Base-by-base conservation (phyloP, 2,888 invertebrate species). In the Lasioglossum pauxillum region DNA sequence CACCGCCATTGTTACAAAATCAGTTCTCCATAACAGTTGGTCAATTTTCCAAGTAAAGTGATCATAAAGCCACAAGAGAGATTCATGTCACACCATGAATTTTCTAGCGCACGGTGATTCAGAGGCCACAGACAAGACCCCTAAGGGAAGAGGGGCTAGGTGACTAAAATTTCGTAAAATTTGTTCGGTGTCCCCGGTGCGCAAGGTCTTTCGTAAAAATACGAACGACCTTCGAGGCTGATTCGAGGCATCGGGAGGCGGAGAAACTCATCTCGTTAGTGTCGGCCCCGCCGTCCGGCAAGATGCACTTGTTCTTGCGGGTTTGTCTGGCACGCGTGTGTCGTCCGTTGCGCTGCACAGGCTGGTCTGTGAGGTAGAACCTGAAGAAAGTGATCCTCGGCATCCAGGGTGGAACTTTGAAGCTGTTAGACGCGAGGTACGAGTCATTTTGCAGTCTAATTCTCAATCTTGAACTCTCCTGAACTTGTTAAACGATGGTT, bases 221-320 rank as follows among this genome's bases (percentile, higher is more conserved):
- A 91, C 84, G 78, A 92, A 89, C 91, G 94, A 94, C 95, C 95
- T 95, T 95, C 95, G 91, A 79, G 91, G 82, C 89, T 78, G 91
- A 90, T 91, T 89, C 92, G 82, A 92, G 92, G 87, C 90, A 85
- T 90, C 83, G 89, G 83, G 88, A 88, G 91, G 86, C 79, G 80
- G 87, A 89, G 89, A 89, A 86, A 84, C 92, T 94, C 93, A 93
- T 94, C 94, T 92, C 89, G 91, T 92, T 94, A 94, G 94, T 94
- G 85, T 85, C 88, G 83, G 83, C 83, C 91, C 87, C 83, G 87
- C 92, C 90, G 91, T 87, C 91, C 87, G 77, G 74, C 92, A 92
- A 91, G 93, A 94, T 94, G 94, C 93, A 94, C 83, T 93, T 88
- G 75, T 84, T 87, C 87, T 72, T n/a, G 44, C 27, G 72, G 78